Percentiles rank a stretch among this genome's conserved stretches.
Evolutionary conservation across 2,797 vertebrate genomes (phyloP).

Genomic region (Ctenopoma kingsleyae): DNA sequence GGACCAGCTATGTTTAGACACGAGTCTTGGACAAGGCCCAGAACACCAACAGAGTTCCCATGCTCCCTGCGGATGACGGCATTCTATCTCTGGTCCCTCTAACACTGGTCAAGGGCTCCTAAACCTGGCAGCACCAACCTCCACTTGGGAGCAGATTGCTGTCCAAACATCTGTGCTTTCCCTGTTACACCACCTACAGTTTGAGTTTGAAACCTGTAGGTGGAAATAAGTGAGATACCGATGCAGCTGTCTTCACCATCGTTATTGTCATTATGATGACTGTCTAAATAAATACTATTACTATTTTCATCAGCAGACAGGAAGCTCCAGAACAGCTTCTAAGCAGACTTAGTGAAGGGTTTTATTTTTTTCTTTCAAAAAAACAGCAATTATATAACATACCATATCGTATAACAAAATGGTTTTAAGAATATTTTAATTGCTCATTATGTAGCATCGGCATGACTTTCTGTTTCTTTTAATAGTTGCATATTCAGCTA

Average conservation of each 20-base stretch:
- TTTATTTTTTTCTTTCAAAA: neutral
- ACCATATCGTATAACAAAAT: slow-evolving; percentile 20
- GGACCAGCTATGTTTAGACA: slow-evolving; percentile 77
- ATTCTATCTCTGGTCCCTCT: slow-evolving; percentile 58
- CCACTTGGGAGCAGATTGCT: slow-evolving; percentile 52
- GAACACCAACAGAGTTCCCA: slow-evolving; percentile 56
- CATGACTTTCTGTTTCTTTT: slow-evolving; percentile 9
- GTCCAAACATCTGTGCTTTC: slow-evolving; percentile 67
- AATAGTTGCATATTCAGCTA: neutral
- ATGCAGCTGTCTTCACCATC: neutral
- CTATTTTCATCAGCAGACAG: too few relatives aligned
- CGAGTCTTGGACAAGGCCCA: slow-evolving; percentile 72
- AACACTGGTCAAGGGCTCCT: slow-evolving; percentile 60
- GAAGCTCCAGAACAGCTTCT: neutral
- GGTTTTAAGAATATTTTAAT: slow-evolving; percentile 7
- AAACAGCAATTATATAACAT: slow-evolving; percentile 17
- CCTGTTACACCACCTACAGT: slow-evolving; percentile 30
- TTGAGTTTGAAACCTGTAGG: slow-evolving; percentile 19
- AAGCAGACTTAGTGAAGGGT: neutral
- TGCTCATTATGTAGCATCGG: slow-evolving; percentile 7
- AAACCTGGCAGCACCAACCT: slow-evolving; percentile 62
- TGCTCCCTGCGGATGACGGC: slow-evolving; percentile 54
- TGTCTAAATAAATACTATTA: neutral
- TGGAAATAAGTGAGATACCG: slow-evolving; percentile 25
- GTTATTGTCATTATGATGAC: neutral